These are phyloP conservation scores for Sesia bembeciformis DNA, from an alignment of 2,888 invertebrate genomes.

Conservation along the genomic window DNA sequence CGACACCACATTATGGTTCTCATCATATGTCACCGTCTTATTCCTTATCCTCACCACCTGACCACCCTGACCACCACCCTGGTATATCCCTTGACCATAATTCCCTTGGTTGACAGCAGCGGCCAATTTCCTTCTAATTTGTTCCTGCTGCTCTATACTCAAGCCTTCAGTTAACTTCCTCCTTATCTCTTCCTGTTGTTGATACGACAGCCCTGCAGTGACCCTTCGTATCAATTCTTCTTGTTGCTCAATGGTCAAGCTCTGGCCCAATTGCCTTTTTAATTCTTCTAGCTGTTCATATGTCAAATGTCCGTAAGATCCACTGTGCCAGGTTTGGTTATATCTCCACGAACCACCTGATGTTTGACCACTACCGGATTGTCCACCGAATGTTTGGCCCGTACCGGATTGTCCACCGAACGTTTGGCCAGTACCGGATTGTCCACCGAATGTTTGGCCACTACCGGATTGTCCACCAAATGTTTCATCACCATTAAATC, in stretches of 20 bases:
- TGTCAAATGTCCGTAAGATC: slow-evolving; percentile 27
- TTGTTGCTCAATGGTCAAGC: slow-evolving; percentile 38
- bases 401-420: slow-evolving; percentile 4
- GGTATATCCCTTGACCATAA: slow-evolving; percentile 17
- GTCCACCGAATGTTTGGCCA: slow-evolving; percentile 18
- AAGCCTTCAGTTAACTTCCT: slow-evolving; percentile 22
- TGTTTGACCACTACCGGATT: slow-evolving; percentile 1
- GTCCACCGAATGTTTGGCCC: slow-evolving; percentile 3
- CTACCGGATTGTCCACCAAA: slow-evolving; percentile 5
- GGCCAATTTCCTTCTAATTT: slow-evolving; percentile 5
- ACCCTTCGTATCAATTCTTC: slow-evolving; percentile 40
- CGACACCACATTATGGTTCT: slow-evolving; percentile 58
- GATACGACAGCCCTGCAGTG: slow-evolving; percentile 30
- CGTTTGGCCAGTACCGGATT: slow-evolving; percentile 16
- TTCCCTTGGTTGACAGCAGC: slow-evolving; percentile 4
- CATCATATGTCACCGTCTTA: slow-evolving; percentile 46
- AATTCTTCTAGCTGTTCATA: slow-evolving; percentile 45
- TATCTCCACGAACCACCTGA: slow-evolving; percentile 21
- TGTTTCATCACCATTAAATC: not conserved
- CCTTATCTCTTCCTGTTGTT: slow-evolving; percentile 43
- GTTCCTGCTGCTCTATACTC: slow-evolving; percentile 7
- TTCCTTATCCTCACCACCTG: slow-evolving; percentile 41
- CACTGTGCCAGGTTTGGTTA: slow-evolving; percentile 36
- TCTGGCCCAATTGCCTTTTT: slow-evolving; percentile 24
- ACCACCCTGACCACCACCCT: slow-evolving; percentile 26